phyloP scores from a whole-genome alignment of 1,140 invertebrate genomes.

The Leguminivora glycinivorella region DNA sequence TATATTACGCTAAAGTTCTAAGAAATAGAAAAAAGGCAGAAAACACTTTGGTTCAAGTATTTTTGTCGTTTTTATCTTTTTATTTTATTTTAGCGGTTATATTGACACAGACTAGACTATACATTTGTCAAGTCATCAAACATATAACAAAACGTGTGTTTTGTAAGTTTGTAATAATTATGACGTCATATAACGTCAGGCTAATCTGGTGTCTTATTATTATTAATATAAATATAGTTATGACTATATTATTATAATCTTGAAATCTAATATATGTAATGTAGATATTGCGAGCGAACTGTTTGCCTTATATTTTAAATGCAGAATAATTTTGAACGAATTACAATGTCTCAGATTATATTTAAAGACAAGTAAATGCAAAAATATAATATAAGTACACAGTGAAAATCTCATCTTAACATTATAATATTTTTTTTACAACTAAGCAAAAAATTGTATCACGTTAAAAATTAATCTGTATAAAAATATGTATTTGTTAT shows the following conservation, averaged over 20 bases:
- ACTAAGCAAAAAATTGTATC: not conserved
- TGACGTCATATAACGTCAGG: not conserved
- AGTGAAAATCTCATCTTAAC: not conserved
- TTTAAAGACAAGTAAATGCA: not conserved
- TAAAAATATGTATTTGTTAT: not conserved
- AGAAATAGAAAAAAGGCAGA: not conserved
- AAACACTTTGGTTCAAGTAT: not conserved
- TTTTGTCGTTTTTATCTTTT: not conserved
- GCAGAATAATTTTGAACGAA: slow-evolving; percentile 6
- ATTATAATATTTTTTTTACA: not conserved
- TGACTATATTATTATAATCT: slow-evolving; percentile 29
- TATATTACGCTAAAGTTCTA: not conserved
- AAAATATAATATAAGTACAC: not conserved
- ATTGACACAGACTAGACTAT: not conserved
- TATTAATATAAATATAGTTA: slow-evolving; percentile 32
- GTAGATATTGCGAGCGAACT: slow-evolving; percentile 12
- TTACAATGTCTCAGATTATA: not conserved
- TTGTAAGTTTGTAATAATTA: slow-evolving; percentile 20
- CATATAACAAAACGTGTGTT: slow-evolving; percentile 15
- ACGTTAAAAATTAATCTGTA: not conserved
- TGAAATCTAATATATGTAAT: slow-evolving; percentile 8
- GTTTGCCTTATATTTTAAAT: slow-evolving; percentile 21
- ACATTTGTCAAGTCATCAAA: not conserved
- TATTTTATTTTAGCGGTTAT: not conserved
- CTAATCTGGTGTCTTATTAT: slow-evolving; percentile 35